Percentiles rank a stretch among this genome's conserved stretches.
Conservation (phyloP, 2,888 invertebrate genomes). For the Drosophila kambysellisi region DNA sequence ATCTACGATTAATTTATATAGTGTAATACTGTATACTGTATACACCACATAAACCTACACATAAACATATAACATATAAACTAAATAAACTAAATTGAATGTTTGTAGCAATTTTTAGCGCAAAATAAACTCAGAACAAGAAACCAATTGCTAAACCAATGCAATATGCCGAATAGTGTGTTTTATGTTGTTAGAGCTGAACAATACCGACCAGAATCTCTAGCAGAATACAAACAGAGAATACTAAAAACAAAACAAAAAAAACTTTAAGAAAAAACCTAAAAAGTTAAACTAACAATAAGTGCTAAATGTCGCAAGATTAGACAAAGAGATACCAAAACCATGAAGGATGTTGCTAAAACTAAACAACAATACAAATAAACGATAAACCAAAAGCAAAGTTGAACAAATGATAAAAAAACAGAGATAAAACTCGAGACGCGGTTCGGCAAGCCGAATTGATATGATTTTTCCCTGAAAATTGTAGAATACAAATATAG, state of each 20-base stretch:
- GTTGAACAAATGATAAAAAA: constrained; percentile 2
- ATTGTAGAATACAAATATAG: not conserved
- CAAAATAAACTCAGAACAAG: constrained; percentile 49
- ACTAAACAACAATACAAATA: constrained; percentile 32
- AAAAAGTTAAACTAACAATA: constrained; percentile 53
- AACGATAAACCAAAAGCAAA: constrained; percentile 43
- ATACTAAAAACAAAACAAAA: constrained; percentile 21
- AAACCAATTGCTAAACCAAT: constrained; percentile 40
- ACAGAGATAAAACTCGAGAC: constrained; percentile 9
- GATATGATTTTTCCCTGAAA: constrained; percentile 18
- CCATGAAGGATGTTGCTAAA: constrained; percentile 43
- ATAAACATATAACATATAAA: constrained; percentile 47
- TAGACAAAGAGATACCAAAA: constrained; percentile 73
- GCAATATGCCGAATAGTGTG: constrained; percentile 51
- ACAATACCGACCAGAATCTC: constrained; percentile 34
- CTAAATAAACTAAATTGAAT: constrained; percentile 58
- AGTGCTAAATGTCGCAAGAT: constrained; percentile 55
- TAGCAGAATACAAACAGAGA: constrained; percentile 29
- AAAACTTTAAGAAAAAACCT: constrained; percentile 11
- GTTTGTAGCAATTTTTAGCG: constrained; percentile 72
- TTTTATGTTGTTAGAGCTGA: constrained; percentile 49
- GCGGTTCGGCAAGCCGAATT: constrained; percentile 35
- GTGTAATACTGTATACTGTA: constrained; percentile 42
- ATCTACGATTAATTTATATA: constrained; percentile 73
- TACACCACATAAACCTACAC: constrained; percentile 50